Conservation (phyloP, 2,888 invertebrate species). For the Drosophila atripex region DNA sequence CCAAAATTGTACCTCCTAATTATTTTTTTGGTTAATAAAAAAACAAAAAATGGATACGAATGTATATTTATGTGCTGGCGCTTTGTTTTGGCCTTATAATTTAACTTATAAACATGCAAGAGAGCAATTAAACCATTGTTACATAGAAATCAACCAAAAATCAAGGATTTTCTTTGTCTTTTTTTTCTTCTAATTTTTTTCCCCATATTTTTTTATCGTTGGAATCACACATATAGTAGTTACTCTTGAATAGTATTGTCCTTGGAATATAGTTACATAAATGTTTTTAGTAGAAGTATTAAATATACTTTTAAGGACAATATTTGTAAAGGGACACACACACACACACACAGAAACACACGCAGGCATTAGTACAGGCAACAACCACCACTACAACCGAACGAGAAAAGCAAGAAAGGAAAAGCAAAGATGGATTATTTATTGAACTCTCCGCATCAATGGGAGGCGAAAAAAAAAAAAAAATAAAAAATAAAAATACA, state of each 20-base stretch:
- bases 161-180: background rate
- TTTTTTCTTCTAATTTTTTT: conserved; percentile 7
- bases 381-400: conserved; percentile 74
- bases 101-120: conserved; percentile 14
- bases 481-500: conserved; percentile 14
- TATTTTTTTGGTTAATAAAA: conserved; percentile 1
- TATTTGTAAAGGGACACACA: background rate
- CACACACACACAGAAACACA: conserved; percentile 13
- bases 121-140: conserved; percentile 39
- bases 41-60: conserved; percentile 12
- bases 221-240: background rate
- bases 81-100: conserved; percentile 24
- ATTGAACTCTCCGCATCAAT: conserved; percentile 17
- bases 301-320: background rate
- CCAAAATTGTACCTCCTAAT: background rate
- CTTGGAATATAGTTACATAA: background rate
- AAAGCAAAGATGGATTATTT: conserved; percentile 40
- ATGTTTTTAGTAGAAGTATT: background rate
- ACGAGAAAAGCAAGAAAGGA: conserved; percentile 46
- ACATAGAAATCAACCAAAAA: conserved; percentile 27
- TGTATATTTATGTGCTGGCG: conserved; percentile 30
- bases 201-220: conserved; percentile 2
- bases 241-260: background rate
- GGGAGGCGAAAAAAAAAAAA: conserved; percentile 9
- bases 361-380: conserved; percentile 56